Base-by-base conservation (phyloP, 2,888 invertebrate genomes). In the Polietes domitor region DNA sequence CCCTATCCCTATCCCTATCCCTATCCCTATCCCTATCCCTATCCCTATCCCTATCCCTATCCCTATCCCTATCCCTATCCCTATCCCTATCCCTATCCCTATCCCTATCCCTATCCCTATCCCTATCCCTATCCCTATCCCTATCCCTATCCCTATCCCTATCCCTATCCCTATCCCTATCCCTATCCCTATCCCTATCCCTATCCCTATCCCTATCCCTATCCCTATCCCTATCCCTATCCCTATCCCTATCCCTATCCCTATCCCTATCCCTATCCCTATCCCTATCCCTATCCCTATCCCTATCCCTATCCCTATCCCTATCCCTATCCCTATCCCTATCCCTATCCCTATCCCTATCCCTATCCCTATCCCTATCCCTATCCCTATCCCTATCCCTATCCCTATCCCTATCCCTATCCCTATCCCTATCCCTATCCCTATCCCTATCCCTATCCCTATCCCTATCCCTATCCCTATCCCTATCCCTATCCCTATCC, bases 151-250 rank as follows among this genome's bases (percentile, higher is more conserved):
- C 32, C 17, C 15, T 65, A 28, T 65, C 15, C 17, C 32, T 65
- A 37, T 65, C 32, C 17, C 15, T 65, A 28, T 65, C 15, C 17
- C 32, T 65, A 37, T 65, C 65, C 17, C 5, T 65, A 28, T 65
- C 37, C 17, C 10, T 65, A 37, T 65, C 65, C 17, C 10, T 65
- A 37, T 65, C 65, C 17, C 10, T 65, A 37, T 65, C 65, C 17
- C 32, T 65, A 37, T 65, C 65, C 1, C 32, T 65, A 37, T 65
- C 65, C n/a, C 5, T 65, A 37, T 65, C 65, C n/a, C 32, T 65
- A 37, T 65, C 65, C n/a, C 32, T 65, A 37, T 65, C 65, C n/a
- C 32, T 65, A 37, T 65, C 65, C 17, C 32, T 65, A 37, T 65
- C 65, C 17, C 32, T 65, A 37, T 65, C 65, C n/a, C 32, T 65